Conservation (phyloP, 2,113 vertebrate genomes). For the Pandion haliaetus region DNA sequence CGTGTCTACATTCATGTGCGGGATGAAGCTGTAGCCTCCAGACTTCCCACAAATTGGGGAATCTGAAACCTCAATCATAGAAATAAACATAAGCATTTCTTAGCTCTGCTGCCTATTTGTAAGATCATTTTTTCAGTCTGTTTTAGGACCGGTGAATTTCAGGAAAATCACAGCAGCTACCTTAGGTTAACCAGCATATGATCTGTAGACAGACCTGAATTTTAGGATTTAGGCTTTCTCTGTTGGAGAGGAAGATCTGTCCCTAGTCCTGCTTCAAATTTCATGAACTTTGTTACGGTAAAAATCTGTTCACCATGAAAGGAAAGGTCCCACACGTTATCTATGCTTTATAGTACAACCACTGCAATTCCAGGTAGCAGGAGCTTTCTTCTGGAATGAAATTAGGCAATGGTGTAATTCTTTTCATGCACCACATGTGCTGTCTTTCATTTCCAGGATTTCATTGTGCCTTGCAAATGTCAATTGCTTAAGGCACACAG, state of each 20-base stretch:
- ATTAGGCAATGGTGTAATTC: not conserved
- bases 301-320: not conserved
- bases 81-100: not conserved
- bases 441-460: not conserved
- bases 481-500: slow-evolving; percentile 33
- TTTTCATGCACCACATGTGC: not conserved
- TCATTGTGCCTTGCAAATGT: slow-evolving; percentile 14
- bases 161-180: not conserved
- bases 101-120: not conserved
- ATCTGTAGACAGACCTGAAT: not conserved
- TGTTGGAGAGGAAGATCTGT: not conserved
- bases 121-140: not conserved
- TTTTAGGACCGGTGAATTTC: not conserved
- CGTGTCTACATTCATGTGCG: not conserved
- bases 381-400: not conserved
- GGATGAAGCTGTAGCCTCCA: not conserved
- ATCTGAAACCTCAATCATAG: not conserved
- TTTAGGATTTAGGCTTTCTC: not conserved
- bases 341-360: not conserved
- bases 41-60: not conserved
- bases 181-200: not conserved
- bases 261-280: not conserved
- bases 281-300: not conserved
- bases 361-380: not conserved
- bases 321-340: not conserved